Percentiles rank a stretch among this genome's conserved stretches.
Evolutionary conservation across 1,140 invertebrate species (phyloP).

Genomic region (Colletes gigas): DNA sequence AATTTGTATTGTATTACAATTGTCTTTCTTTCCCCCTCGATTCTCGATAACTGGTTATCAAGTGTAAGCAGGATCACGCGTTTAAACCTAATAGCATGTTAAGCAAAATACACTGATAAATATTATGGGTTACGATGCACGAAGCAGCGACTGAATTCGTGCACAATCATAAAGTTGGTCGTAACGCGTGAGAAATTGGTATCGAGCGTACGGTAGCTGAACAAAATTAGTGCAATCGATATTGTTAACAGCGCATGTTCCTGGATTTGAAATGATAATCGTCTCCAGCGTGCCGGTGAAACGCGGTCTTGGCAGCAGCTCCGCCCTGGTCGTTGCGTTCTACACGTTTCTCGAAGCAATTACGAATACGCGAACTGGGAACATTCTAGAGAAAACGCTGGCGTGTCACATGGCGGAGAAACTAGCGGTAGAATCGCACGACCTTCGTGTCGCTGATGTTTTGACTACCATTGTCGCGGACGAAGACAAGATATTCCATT

Average conservation of each 20-base stretch:
- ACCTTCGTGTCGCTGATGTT: neutral
- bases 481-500: neutral
- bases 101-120: too few relatives aligned
- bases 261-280: conserved; percentile 48
- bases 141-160: too few relatives aligned
- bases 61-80: too few relatives aligned
- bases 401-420: conserved; percentile 4
- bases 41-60: too few relatives aligned
- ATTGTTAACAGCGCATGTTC: conserved; percentile 30
- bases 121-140: too few relatives aligned
- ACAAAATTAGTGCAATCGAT: conserved; percentile 25
- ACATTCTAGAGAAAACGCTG: conserved; percentile 18
- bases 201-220: too few relatives aligned
- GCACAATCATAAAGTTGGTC: too few relatives aligned
- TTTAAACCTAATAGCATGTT: too few relatives aligned
- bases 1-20: too few relatives aligned
- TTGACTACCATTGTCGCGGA: neutral
- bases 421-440: neutral
- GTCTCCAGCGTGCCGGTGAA: conserved; percentile 20
- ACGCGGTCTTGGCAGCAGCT: conserved; percentile 10
- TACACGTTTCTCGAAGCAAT: conserved; percentile 47
- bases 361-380: neutral
- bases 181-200: too few relatives aligned
- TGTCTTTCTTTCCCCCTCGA: too few relatives aligned
- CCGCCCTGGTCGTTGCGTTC: conserved; percentile 34